Evolutionary conservation across 1,140 invertebrate genomes (phyloP), one percentile per base, ranked within the genome.

Genomic region (Conus betulinus): DNA sequence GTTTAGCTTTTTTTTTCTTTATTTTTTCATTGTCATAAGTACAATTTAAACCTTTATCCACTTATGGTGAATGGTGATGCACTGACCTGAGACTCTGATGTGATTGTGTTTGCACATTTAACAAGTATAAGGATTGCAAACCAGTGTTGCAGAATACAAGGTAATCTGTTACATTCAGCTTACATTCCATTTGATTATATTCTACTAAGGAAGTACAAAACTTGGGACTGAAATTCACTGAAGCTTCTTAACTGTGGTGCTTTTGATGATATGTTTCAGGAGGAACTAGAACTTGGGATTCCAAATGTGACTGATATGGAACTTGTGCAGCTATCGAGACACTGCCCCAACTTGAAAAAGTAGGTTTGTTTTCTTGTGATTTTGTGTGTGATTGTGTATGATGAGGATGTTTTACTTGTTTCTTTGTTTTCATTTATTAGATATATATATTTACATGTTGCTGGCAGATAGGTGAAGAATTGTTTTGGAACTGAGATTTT

Each of bases 271-370:
- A 55, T 67, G 27, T 90, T 90, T 20, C 82, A 94, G 93, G 91
- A 93, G 88, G 93, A 93, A 89, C 60, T 94, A 39, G 90, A 93
- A 39, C 87, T 89, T 55, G 87, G 88, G 84, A 90, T 93, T 25
- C 92, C 91, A 84, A 89, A 90, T 25, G 90, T 92, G 51, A 92
- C 88, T 82, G 91, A 93, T 90, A 90, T 88, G 8, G 90, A 91
- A 87, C 74, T 94, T 55, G 87, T 79, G 39, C 63, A 76, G n/a
- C 39, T 94, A 25, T 90, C 92, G 20, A 53, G 81, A 39, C 63
- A 87, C 63, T 94, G 93, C 89, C 91, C 92, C 13, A 94, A 94
- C 89, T 88, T 94, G 20, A 91, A 88, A 91, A 91, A 84, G 93
- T 94, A 83, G 8, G 27, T 60, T 60, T 79, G n/a, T 51, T 11